Base-by-base conservation (phyloP, 2,797 vertebrate species). In the Lepilemur ruficaudatus region DNA sequence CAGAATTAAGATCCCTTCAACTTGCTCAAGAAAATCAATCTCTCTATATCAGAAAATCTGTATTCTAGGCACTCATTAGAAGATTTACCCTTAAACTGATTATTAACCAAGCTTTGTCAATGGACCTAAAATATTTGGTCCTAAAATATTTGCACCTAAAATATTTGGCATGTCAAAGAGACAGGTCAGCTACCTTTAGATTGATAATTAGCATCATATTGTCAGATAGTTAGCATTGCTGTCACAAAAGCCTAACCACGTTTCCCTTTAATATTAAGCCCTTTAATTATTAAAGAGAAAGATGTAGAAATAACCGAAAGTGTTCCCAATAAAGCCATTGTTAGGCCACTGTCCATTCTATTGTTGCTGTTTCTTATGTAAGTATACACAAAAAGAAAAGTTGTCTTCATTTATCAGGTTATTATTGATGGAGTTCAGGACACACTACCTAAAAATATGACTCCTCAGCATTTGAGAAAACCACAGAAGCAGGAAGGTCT, bases 241-340 rank as follows among this genome's bases (percentile, higher is more conserved):
- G 61, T 61, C 41, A 76, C 18, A 95, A 84, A 95, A 84, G 46
- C 32, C 89, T 32, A 93, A 79, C 12, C 32, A 65, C 15, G 41
- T 46, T 73, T 28, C 15, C 78, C 52, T n/a, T 82, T 59, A 57
- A 48, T 81, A 84, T 32, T 41, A 84, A 92, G 30, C 43, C 11
- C 22, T 67, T 75, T 17, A 70, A 79, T 93, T 93, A 79, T 79
- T 93, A 95, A 84, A 79, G 5, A 10, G 18, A 92, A 80, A 90
- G 4, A 69, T 63, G 28, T 83, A 87, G 41, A 94, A 90, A 88
- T 73, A 94, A 82, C 15, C 57, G 61, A 59, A 92, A 85, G n/a
- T 35, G 2, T 32, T 87, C n/a, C 22, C 22, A 61, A 52, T 28
- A 82, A 89, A 73, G 35, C 20, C 32, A 78, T 13, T 78, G 7